Percentiles rank a stretch among this genome's conserved stretches.
These are phyloP conservation scores for Athalia rosae DNA, from an alignment of 2,888 invertebrate species.

Conservation along the genomic window DNA sequence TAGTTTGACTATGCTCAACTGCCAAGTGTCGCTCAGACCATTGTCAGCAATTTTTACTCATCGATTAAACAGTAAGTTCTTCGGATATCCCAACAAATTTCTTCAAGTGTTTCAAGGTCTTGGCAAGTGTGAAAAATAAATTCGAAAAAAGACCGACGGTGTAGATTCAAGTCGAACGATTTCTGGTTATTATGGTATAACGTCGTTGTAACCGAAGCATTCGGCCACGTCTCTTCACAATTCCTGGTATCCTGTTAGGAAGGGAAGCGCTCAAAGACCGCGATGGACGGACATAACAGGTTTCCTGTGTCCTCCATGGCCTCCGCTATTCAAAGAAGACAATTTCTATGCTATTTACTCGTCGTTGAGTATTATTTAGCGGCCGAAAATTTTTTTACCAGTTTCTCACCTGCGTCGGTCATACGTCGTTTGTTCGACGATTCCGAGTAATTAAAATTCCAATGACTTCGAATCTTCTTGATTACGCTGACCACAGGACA, in stretches of 20 bases:
- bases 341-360: too few species aligned
- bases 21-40: constrained; percentile 40
- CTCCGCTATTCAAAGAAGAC: too few species aligned
- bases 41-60: constrained; percentile 38
- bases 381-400: too few species aligned
- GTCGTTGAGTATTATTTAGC: too few species aligned
- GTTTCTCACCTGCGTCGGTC: too few species aligned
- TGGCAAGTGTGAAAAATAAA: constrained; percentile 3
- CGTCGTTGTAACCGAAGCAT: not conserved
- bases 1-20: constrained; percentile 63
- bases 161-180: not conserved
- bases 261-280: constrained; percentile 33
- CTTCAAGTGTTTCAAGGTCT: not conserved
- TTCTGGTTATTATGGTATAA: not conserved
- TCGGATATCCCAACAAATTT: not conserved
- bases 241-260: constrained; percentile 27
- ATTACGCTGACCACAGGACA: too few species aligned
- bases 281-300: constrained; percentile 34
- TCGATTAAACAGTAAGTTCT: constrained; percentile 2
- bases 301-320: not conserved
- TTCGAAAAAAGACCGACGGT: not conserved
- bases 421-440: too few species aligned
- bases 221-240: not conserved
- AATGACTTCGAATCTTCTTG: too few species aligned
- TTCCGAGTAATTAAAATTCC: too few species aligned